These are phyloP conservation scores for Nomia melanderi DNA, from an alignment of 1,140 invertebrate genomes.

Conservation along the genomic window DNA sequence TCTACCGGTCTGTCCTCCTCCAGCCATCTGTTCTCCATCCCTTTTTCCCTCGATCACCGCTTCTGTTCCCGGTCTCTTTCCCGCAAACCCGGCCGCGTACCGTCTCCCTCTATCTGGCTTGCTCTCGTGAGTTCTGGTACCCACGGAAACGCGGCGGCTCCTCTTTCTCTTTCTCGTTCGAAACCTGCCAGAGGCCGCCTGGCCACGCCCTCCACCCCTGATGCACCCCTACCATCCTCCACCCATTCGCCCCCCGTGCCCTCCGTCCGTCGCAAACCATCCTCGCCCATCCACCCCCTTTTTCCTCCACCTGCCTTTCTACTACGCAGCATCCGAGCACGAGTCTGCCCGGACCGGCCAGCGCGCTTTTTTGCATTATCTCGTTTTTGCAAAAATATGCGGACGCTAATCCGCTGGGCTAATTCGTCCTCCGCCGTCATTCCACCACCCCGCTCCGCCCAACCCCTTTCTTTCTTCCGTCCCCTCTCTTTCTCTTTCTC, in stretches of 20 bases:
- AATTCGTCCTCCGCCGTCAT: slow-evolving; percentile 67
- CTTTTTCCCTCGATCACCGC: slow-evolving; percentile 29
- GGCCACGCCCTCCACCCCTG: slow-evolving; percentile 75
- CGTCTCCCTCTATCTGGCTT: slow-evolving; percentile 53
- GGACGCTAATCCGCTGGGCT: slow-evolving; percentile 75
- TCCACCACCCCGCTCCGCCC: slow-evolving; percentile 18
- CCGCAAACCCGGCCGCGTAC: slow-evolving; percentile 11
- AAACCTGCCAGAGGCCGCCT: slow-evolving; percentile 73
- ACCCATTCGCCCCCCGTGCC: slow-evolving; percentile 39
- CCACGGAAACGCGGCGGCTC: slow-evolving; percentile 64
- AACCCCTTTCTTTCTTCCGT: slow-evolving; percentile 13
- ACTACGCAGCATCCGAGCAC: slow-evolving; percentile 63
- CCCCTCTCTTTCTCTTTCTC: no score
- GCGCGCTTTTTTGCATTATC: slow-evolving; percentile 77
- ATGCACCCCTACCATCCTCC: slow-evolving; percentile 54
- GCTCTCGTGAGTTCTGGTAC: slow-evolving; percentile 61
- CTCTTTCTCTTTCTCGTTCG: slow-evolving; percentile 74
- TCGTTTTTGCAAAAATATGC: slow-evolving; percentile 78
- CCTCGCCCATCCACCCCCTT: slow-evolving; percentile 62
- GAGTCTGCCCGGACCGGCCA: slow-evolving; percentile 55
- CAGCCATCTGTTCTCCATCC: slow-evolving; percentile 56
- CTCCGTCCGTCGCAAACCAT: slow-evolving; percentile 64
- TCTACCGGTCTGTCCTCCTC: slow-evolving; percentile 40
- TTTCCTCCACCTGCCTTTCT: slow-evolving; percentile 63
- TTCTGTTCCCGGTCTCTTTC: slow-evolving; percentile 16